phyloP scores from a whole-genome alignment of 2,888 invertebrate genomes.

The Brachylomia viminalis region DNA sequence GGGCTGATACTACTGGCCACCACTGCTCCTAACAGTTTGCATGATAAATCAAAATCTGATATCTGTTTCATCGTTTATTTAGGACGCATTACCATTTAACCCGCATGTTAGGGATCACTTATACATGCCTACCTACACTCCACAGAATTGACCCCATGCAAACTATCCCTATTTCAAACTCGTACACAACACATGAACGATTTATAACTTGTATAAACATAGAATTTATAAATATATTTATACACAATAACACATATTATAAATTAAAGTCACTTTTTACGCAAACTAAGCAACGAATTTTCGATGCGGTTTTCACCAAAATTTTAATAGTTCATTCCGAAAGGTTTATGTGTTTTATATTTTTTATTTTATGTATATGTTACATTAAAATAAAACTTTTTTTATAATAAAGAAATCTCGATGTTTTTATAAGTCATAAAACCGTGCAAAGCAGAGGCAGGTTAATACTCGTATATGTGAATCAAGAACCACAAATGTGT shows the following conservation, averaged over 20 bases:
- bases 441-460: background rate
- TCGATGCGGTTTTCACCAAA: background rate
- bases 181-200: conserved; percentile 16
- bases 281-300: background rate
- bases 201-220: conserved; percentile 20
- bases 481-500: conserved; percentile 26
- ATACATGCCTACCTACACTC: conserved; percentile 35
- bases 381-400: background rate
- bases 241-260: too few species aligned
- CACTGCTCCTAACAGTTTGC: too few species aligned
- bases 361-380: too few species aligned
- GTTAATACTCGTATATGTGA: background rate
- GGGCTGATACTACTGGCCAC: too few species aligned
- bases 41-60: conserved; percentile 55
- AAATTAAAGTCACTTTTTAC: background rate
- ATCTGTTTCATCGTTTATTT: conserved; percentile 54
- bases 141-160: conserved; percentile 41
- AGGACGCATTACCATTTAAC: conserved; percentile 56
- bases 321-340: background rate
- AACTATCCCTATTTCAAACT: conserved; percentile 44
- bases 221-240: too few species aligned
- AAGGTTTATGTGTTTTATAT: background rate
- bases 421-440: background rate
- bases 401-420: background rate
- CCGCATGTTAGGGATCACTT: conserved; percentile 43